A percentile compares a stretch with the other conserved stretches of the same genome.
Evolutionary conservation across 2,797 vertebrate species (phyloP).

Genomic region (Sebastes hubbsi): DNA sequence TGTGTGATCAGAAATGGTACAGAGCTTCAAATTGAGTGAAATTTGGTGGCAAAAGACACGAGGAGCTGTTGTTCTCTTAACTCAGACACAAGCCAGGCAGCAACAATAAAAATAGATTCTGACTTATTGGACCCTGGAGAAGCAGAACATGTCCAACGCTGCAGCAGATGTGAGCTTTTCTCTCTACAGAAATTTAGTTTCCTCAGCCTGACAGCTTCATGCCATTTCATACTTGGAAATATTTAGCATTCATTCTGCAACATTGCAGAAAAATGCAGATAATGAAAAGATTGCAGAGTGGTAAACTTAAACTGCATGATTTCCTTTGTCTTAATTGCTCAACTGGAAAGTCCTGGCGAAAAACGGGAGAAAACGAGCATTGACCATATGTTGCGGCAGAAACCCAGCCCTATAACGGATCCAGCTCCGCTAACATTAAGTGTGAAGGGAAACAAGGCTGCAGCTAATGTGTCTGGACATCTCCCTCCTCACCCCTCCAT

Average conservation of each 20-base stretch:
- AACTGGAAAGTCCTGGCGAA: conserved; percentile 5
- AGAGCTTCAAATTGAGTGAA: neutral
- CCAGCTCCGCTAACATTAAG: conserved; percentile 21
- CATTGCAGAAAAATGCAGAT: neutral
- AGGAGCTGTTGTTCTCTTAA: neutral
- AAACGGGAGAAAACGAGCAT: conserved; percentile 11
- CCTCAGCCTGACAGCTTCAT: neutral
- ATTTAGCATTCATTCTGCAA: neutral
- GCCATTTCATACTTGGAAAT: neutral
- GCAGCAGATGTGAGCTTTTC: neutral
- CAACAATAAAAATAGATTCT: neutral
- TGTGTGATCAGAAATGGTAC: neutral
- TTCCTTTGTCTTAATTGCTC: conserved; percentile 3
- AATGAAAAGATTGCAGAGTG: neutral
- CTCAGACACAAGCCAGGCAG: neutral
- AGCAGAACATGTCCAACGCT: neutral
- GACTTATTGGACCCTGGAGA: neutral
- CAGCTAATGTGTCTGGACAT: conserved; percentile 62
- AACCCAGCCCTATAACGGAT: conserved; percentile 8
- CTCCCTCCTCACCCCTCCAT: conserved; percentile 53
- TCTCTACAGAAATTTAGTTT: neutral
- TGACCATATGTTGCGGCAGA: conserved; percentile 52
- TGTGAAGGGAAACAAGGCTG: conserved; percentile 48
- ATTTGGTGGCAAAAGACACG: neutral
- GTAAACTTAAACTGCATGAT: neutral